Conservation (phyloP, 2,797 vertebrate species). For the Periophthalmus magnuspinnatus region DNA sequence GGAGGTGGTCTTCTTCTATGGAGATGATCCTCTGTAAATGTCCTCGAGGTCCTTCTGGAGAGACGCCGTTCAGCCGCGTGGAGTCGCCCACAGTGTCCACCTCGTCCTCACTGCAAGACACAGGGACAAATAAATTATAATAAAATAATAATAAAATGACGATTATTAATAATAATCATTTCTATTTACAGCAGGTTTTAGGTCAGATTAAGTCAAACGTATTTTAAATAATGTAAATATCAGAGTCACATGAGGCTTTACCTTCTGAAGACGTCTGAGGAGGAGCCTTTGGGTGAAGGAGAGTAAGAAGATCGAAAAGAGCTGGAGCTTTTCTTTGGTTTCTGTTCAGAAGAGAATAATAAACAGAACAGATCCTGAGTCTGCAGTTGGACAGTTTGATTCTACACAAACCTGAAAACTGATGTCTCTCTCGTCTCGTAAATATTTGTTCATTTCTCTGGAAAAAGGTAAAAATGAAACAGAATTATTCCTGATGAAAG, state of each 20-base stretch:
- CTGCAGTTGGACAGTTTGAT: too few species aligned
- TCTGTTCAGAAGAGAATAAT: constrained; percentile 70
- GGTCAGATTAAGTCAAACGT: too few species aligned
- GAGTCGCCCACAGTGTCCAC: constrained; percentile 66
- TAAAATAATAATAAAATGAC: too few species aligned
- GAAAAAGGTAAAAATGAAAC: constrained; percentile 9
- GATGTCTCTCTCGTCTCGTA: constrained; percentile 88
- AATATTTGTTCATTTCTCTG: constrained; percentile 94
- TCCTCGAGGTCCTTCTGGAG: constrained; percentile 35
- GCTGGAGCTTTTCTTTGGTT: constrained; percentile 73
- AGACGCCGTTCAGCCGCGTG: constrained; percentile 61
- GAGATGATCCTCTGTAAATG: constrained; percentile 91
- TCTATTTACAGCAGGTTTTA: too few species aligned
- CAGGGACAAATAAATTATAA: neutral
- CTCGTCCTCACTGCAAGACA: constrained; percentile 72
- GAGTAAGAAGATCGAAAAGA: constrained; percentile 59
- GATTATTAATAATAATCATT: too few species aligned
- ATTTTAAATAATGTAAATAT: too few species aligned
- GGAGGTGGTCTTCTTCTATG: constrained; percentile 92
- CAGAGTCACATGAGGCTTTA: constrained; percentile 48
- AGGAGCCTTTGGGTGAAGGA: neutral
- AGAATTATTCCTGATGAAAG: neutral
- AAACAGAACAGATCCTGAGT: too few species aligned
- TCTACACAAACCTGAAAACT: constrained; percentile 75
- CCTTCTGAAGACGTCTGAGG: constrained; percentile 75